A percentile compares a stretch with the other conserved stretches of the same genome.
These are phyloP conservation scores for Luehdorfia chinensis DNA, from an alignment of 1,140 invertebrate genomes.

Conservation along the genomic window DNA sequence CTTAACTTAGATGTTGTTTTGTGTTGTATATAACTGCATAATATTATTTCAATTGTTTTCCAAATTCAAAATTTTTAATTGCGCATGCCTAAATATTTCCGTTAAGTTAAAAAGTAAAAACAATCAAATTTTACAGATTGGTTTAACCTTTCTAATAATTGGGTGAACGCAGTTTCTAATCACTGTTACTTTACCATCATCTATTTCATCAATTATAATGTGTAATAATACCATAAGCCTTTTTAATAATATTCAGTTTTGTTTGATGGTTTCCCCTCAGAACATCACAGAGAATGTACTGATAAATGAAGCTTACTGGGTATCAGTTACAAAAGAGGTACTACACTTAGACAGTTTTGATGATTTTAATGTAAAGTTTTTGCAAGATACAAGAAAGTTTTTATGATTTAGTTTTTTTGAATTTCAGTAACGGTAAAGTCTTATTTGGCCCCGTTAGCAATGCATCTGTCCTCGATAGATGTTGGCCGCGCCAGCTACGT, in stretches of 20 bases:
- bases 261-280: slow-evolving; percentile 80
- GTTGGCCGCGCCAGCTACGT: slow-evolving; percentile 34
- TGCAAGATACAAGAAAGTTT: slow-evolving; percentile 74
- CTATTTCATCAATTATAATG: slow-evolving; percentile 23
- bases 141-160: slow-evolving; percentile 57
- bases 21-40: slow-evolving; percentile 6
- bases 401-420: slow-evolving; percentile 75
- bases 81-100: slow-evolving; percentile 40
- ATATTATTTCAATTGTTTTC: slow-evolving; percentile 28
- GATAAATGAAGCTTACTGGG: slow-evolving; percentile 95
- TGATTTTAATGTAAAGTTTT: slow-evolving; percentile 76
- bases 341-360: slow-evolving; percentile 76
- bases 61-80: slow-evolving; percentile 59
- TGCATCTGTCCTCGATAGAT: slow-evolving; percentile 76
- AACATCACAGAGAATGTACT: slow-evolving; percentile 96
- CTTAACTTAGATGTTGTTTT: slow-evolving; percentile 21
- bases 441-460: slow-evolving; percentile 76
- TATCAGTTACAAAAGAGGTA: slow-evolving; percentile 94
- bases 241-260: slow-evolving; percentile 73
- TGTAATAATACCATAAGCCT: slow-evolving; percentile 41
- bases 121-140: slow-evolving; percentile 55
- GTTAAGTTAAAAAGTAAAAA: slow-evolving; percentile 25
- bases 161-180: slow-evolving; percentile 49
- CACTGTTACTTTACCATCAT: slow-evolving; percentile 16
- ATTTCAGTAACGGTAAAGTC: slow-evolving; percentile 75